Percentiles rank a stretch among this genome's conserved stretches.
Conservation (phyloP, 2,888 invertebrate genomes). For the Stenodema calcarata region DNA sequence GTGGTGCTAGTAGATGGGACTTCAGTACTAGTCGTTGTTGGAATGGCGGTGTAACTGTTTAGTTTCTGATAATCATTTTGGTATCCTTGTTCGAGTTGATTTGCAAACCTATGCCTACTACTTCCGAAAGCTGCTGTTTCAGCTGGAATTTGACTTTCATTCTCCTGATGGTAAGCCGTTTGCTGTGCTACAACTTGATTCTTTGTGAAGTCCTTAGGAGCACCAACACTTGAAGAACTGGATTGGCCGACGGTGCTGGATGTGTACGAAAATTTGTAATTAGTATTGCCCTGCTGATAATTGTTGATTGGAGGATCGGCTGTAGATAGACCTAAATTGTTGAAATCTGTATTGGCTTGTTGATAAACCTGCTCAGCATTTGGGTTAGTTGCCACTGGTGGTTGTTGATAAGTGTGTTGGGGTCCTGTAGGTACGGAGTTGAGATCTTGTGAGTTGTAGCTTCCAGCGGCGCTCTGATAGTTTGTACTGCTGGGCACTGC, state of each 20-base stretch:
- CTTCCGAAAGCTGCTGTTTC: constrained; percentile 78
- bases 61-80: constrained; percentile 10
- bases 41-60: neutral
- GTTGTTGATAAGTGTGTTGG: neutral
- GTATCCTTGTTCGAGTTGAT: constrained; percentile 59
- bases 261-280: constrained; percentile 30
- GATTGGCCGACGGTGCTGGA: constrained; percentile 18
- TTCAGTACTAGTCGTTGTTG: neutral
- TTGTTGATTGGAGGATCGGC: neutral
- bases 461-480: neutral
- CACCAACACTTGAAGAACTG: neutral
- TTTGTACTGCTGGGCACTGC: neutral
- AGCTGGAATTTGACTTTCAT: constrained; percentile 74
- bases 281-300: constrained; percentile 1
- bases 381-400: neutral
- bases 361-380: neutral
- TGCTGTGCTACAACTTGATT: constrained; percentile 12
- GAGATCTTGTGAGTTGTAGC: neutral
- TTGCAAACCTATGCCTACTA: constrained; percentile 59
- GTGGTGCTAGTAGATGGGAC: neutral
- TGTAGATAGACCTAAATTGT: neutral
- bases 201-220: constrained; percentile 19
- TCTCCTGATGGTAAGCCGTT: constrained; percentile 25
- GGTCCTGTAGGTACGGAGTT: neutral
- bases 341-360: constrained; percentile 14